Conservation (phyloP, 2,113 vertebrate genomes). For the Mixornis gularis region DNA sequence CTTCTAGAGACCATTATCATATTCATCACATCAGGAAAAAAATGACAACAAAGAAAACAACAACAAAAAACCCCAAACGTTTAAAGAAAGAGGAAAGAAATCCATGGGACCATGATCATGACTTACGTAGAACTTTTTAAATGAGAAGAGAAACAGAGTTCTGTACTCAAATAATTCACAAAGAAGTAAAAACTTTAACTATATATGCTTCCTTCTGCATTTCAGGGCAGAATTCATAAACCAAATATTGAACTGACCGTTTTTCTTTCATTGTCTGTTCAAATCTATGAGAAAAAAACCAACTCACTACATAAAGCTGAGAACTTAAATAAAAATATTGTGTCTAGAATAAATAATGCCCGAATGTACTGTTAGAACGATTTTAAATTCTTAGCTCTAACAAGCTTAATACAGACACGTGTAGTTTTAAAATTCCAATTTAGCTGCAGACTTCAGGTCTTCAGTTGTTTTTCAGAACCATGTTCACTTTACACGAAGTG, state of each 20-base stretch:
- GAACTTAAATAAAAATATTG: neutral
- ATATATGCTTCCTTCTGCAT: neutral
- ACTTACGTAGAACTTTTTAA: neutral
- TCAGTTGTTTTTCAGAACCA: neutral
- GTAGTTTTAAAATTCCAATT: neutral
- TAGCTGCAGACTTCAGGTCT: neutral
- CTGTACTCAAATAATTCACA: neutral
- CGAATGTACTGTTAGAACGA: accelerated
- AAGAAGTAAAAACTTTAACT: neutral
- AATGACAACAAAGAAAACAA: neutral
- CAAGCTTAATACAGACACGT: accelerated
- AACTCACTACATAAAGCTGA: neutral
- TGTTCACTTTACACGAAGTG: neutral
- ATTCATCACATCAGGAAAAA: neutral
- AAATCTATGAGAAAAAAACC: neutral
- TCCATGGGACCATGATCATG: neutral
- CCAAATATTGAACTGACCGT: neutral
- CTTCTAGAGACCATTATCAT: neutral
- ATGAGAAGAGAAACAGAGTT: neutral
- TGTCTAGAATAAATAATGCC: neutral
- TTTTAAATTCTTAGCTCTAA: neutral
- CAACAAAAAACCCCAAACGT: accelerated
- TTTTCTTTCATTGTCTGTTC: neutral
- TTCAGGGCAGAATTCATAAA: neutral
- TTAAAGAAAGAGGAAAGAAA: neutral